Percentiles rank a stretch among this genome's conserved stretches.
These are phyloP conservation scores for Sylvilagus floridanus DNA, from an alignment of 2,797 vertebrate species.

Conservation along the genomic window DNA sequence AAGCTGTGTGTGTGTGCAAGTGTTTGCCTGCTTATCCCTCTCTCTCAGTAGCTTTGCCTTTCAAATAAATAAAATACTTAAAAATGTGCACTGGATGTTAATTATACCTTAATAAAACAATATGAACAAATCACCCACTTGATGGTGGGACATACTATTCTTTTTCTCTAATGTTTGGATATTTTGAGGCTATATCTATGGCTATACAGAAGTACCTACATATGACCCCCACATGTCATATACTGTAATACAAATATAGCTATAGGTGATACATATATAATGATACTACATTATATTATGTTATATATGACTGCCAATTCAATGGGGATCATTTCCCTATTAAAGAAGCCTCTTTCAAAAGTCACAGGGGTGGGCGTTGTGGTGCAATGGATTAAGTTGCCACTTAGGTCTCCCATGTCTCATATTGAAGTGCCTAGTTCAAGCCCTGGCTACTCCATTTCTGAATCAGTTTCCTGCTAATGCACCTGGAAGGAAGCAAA, in stretches of 20 bases:
- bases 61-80: no score
- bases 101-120: background rate
- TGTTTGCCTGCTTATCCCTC: no score
- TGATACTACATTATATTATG: background rate
- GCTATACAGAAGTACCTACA: background rate
- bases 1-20: no score
- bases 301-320: no score
- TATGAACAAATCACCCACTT: background rate
- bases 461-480: no score
- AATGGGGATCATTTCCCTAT: background rate
- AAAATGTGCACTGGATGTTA: background rate
- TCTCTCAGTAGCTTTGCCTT: no score
- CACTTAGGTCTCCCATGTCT: no score
- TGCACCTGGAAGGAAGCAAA: no score
- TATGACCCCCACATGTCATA: background rate
- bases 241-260: background rate
- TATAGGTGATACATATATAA: background rate
- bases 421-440: no score
- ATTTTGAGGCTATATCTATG: constrained; percentile 27
- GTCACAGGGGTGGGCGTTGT: no score
- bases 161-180: background rate
- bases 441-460: no score
- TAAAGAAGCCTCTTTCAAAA: constrained; percentile 3
- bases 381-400: no score
- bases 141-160: background rate